Percentiles rank a stretch among this genome's conserved stretches.
phyloP scores from a whole-genome alignment of 2,888 invertebrate genomes.

The Apamea monoglypha region DNA sequence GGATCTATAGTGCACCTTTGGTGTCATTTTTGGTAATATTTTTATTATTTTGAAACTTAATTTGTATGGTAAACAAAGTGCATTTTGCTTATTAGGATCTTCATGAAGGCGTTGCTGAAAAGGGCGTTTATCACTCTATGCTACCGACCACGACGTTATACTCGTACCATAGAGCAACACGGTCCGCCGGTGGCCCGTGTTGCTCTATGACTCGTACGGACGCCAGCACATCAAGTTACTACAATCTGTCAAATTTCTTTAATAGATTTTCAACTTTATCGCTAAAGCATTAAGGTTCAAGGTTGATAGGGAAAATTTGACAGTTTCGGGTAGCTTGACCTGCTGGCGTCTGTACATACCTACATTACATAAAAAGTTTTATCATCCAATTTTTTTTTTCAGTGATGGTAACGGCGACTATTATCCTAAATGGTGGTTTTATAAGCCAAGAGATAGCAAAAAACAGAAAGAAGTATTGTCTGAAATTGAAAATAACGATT shows the following conservation, averaged over 20 bases:
- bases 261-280: no score
- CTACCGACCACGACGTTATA: background rate
- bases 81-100: background rate
- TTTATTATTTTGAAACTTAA: background rate
- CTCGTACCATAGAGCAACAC: no score
- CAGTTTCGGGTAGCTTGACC: no score
- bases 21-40: conserved; percentile 60
- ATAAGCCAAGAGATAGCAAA: conserved; percentile 56
- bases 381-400: conserved; percentile 20
- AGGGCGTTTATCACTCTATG: background rate
- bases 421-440: conserved; percentile 68
- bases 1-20: conserved; percentile 59
- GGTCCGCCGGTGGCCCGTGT: no score
- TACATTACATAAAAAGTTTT: background rate
- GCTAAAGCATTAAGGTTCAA: no score
- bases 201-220: no score
- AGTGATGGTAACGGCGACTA: conserved; percentile 54
- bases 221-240: no score
- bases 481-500: conserved; percentile 37
- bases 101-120: background rate
- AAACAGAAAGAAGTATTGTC: conserved; percentile 30
- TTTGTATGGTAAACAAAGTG: background rate
- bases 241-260: no score
- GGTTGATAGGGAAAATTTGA: no score
- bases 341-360: no score